A percentile compares a stretch with the other conserved stretches of the same genome.
These are phyloP conservation scores for Cyclopterus lumpus DNA, from an alignment of 2,797 vertebrate species.

Conservation along the genomic window DNA sequence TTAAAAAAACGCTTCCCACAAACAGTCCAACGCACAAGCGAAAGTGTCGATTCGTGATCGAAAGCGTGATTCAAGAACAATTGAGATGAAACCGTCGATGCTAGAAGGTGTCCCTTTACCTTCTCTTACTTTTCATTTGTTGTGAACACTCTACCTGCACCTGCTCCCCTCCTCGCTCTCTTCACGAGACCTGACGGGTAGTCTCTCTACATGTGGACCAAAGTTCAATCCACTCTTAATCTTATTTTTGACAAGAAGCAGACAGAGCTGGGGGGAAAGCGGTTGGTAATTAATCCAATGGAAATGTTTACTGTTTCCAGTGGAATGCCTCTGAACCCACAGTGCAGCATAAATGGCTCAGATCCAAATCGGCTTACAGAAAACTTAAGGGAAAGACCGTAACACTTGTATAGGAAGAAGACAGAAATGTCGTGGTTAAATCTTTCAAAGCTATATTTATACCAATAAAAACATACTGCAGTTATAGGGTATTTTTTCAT, in stretches of 20 bases:
- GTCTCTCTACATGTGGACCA: conserved; percentile 43
- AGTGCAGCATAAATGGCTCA: conserved; percentile 29
- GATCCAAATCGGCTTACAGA: conserved; percentile 41
- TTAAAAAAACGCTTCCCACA: conserved; percentile 6
- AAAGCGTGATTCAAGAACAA: not conserved
- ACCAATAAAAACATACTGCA: conserved; percentile 21
- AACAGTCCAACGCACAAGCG: not conserved
- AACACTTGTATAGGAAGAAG: conserved; percentile 13
- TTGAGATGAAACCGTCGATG: not conserved
- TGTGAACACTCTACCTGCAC: conserved; percentile 23
- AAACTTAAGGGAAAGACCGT: conserved; percentile 33
- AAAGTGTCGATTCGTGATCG: not conserved
- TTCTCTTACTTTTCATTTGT: conserved; percentile 28
- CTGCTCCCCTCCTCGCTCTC: conserved; percentile 14
- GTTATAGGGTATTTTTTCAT: conserved; percentile 36
- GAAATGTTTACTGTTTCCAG: conserved; percentile 70
- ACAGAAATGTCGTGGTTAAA: conserved; percentile 27
- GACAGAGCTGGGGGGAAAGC: conserved; percentile 39
- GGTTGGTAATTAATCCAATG: conserved; percentile 70
- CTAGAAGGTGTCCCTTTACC: conserved; percentile 4
- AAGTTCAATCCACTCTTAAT: conserved; percentile 70
- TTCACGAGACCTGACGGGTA: conserved; percentile 40
- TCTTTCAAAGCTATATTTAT: conserved; percentile 33
- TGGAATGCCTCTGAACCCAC: conserved; percentile 63
- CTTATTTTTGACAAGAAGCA: conserved; percentile 56